Percentiles rank a stretch among this genome's conserved stretches.
phyloP scores from a whole-genome alignment of 2,797 vertebrate genomes.

The Carcharodon carcharias region DNA sequence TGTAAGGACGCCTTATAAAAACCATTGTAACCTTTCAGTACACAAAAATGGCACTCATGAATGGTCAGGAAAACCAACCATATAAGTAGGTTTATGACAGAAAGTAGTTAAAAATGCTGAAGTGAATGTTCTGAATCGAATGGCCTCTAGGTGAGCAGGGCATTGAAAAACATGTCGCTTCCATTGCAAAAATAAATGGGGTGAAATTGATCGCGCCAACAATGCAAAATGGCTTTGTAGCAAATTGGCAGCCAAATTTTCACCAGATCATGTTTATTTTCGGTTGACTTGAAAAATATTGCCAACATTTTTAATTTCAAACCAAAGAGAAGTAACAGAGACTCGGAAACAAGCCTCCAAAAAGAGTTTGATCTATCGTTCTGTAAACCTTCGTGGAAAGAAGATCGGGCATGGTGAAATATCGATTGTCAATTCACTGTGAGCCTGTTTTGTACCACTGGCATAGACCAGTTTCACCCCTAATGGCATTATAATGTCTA shows the following conservation, averaged over 20 bases:
- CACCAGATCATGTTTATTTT: neutral
- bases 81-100: neutral
- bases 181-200: neutral
- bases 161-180: neutral
- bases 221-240: too few relatives aligned
- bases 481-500: neutral
- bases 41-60: neutral
- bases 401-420: neutral
- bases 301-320: neutral
- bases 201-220: neutral
- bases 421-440: neutral
- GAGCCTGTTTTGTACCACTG: neutral
- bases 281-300: neutral
- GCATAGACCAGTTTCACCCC: neutral
- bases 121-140: neutral
- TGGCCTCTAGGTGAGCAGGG: neutral
- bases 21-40: neutral
- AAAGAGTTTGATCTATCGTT: neutral
- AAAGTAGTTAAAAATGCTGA: neutral
- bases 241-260: too few relatives aligned
- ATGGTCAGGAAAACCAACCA: neutral
- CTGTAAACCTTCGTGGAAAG: neutral
- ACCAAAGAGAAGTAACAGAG: neutral
- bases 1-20: neutral
- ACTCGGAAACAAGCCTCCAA: neutral